Evolutionary conservation across 35 echinoderm and acorn worm species (phyloP), one percentile per base, ranked within the genome.

Genomic region (Ptychodera flava): DNA sequence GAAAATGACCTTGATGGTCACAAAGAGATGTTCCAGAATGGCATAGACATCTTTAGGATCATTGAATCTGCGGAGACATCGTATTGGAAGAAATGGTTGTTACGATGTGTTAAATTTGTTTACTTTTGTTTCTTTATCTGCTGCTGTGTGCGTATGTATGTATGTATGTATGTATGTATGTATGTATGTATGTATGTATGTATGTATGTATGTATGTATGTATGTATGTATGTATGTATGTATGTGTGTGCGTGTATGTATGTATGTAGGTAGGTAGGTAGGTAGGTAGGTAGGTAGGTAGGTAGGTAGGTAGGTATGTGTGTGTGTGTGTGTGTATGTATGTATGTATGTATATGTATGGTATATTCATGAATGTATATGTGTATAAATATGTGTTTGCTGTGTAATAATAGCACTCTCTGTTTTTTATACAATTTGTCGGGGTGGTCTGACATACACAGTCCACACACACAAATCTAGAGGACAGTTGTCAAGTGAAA

Each of bases 151-250:
- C 22, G 45, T 64, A 64, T 64, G 45, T 64, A 64, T 64, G 45
- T 64, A 64, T 64, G 45, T 22, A 64, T 64, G 45, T 64, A 64
- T 64, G 45, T 64, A 64, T 64, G 45, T 64, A 64, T 64, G 45
- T 64, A 64, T 64, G 45, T 64, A 64, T 64, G 45, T 64, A 64
- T 64, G 45, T 64, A 64, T 64, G 45, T 64, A 64, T 64, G 45
- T 64, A 64, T 64, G 45, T 64, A 64, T 64, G 45, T 64, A 64
- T 64, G 45, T 64, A 64, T 64, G 45, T 64, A 64, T 64, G 45
- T 64, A 64, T 64, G 45, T 64, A 64, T 64, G 45, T 12, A 64
- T 64, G 45, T 64, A 64, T 64, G 45, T 64, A 64, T 64, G 45
- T 64, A 64, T 64, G 22, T 64, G 22, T 64, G 45, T 64, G 22